Conservation (phyloP, 2,888 invertebrate species). For the Sesia apiformis region DNA sequence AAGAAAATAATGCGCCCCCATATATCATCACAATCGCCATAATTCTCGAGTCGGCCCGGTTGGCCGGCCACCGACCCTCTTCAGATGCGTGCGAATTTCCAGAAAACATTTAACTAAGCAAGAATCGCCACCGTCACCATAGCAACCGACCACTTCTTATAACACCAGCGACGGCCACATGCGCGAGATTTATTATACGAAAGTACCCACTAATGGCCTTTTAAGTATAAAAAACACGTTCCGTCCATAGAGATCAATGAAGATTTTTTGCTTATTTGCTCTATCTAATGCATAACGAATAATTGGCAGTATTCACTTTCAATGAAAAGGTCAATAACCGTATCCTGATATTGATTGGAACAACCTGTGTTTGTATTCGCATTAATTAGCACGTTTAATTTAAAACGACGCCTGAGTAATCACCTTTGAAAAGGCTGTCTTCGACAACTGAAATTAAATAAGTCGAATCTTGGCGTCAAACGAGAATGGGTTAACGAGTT, state of each 20-base stretch:
- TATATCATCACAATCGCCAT: constrained; percentile 72
- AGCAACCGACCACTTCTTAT: constrained; percentile 23
- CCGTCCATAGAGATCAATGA: no score
- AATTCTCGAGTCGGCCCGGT: constrained; percentile 52
- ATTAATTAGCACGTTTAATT: not conserved
- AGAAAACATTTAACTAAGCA: constrained; percentile 61
- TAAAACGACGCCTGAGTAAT: constrained; percentile 27
- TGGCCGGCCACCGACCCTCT: constrained; percentile 60
- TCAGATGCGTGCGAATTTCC: constrained; percentile 48
- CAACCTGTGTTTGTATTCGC: no score
- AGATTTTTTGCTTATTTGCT: no score
- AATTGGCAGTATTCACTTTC: no score
- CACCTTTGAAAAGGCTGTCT: constrained; percentile 22
- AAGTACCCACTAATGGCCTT: not conserved
- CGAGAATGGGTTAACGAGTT: constrained; percentile 41
- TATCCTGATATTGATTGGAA: no score
- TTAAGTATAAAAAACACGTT: no score
- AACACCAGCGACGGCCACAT: constrained; percentile 5
- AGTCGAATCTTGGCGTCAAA: constrained; percentile 28
- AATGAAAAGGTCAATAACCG: no score
- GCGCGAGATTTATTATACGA: not conserved
- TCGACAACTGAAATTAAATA: constrained; percentile 23
- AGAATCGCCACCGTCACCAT: constrained; percentile 22
- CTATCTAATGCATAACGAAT: no score
- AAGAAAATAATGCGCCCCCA: constrained; percentile 72